Conservation (phyloP, 2,888 invertebrate genomes). For the Himalopsyche anomala region DNA sequence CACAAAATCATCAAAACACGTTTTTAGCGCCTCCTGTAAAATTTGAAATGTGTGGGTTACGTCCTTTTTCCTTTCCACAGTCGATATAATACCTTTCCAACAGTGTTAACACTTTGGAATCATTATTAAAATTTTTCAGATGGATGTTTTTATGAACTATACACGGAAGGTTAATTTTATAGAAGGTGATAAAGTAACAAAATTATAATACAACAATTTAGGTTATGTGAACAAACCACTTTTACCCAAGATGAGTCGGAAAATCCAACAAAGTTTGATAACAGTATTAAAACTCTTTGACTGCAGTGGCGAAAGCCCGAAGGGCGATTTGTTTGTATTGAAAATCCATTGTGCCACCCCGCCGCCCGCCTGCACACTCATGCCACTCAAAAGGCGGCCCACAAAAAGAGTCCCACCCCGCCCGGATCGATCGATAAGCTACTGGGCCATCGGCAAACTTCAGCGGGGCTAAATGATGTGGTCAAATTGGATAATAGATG, state of each 20-base stretch:
- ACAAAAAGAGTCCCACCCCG: neutral
- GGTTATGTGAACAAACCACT: too few species aligned
- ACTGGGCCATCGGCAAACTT: conserved; percentile 10
- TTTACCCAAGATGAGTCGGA: neutral
- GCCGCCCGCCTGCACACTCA: neutral
- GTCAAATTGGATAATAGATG: conserved; percentile 9
- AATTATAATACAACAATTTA: too few species aligned
- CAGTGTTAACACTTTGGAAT: too few species aligned
- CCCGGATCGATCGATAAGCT: conserved; percentile 2
- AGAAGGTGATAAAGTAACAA: too few species aligned
- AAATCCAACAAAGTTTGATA: conserved; percentile 18
- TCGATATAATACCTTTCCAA: too few species aligned
- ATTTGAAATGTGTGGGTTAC: too few species aligned
- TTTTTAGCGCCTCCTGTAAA: too few species aligned
- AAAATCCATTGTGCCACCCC: conserved; percentile 15
- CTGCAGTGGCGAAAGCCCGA: neutral
- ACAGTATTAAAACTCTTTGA: conserved; percentile 31
- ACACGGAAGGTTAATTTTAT: too few species aligned
- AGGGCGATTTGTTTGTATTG: conserved; percentile 26
- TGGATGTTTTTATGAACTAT: too few species aligned
- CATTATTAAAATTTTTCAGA: too few species aligned
- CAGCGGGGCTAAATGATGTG: conserved; percentile 14
- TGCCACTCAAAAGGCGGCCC: neutral
- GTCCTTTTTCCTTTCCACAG: too few species aligned
- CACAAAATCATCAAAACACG: too few species aligned